These are phyloP conservation scores for Pachycephala philippinensis DNA, from an alignment of 2,113 vertebrate genomes.

Conservation along the genomic window DNA sequence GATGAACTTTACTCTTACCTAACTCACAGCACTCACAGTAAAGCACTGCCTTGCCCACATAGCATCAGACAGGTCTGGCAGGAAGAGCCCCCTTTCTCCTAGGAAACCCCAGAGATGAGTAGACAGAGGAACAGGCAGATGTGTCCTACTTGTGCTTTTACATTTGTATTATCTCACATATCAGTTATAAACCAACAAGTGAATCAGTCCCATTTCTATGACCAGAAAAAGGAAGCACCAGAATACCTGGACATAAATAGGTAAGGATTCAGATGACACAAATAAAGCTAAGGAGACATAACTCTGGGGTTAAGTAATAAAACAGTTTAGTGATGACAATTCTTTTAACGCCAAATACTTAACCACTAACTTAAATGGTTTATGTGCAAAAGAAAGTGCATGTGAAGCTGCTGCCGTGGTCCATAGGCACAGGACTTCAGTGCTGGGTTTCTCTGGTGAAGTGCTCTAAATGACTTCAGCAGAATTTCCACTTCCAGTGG, in stretches of 20 bases:
- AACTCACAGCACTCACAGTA: background rate
- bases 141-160: background rate
- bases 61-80: background rate
- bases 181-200: background rate
- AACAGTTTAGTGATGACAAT: background rate
- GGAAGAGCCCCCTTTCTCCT: background rate
- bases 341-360: background rate
- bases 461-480: background rate
- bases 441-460: background rate
- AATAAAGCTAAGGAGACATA: background rate
- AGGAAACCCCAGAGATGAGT: background rate
- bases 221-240: background rate
- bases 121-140: background rate
- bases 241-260: background rate
- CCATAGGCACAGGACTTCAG: background rate
- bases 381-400: background rate
- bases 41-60: background rate
- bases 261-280: background rate
- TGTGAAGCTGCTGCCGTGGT: background rate
- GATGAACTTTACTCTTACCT: background rate
- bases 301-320: background rate
- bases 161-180: background rate
- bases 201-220: background rate
- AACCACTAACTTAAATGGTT: background rate
- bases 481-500: background rate